These are phyloP conservation scores for Diloba caeruleocephala DNA, from an alignment of 2,888 invertebrate genomes.

Conservation along the genomic window DNA sequence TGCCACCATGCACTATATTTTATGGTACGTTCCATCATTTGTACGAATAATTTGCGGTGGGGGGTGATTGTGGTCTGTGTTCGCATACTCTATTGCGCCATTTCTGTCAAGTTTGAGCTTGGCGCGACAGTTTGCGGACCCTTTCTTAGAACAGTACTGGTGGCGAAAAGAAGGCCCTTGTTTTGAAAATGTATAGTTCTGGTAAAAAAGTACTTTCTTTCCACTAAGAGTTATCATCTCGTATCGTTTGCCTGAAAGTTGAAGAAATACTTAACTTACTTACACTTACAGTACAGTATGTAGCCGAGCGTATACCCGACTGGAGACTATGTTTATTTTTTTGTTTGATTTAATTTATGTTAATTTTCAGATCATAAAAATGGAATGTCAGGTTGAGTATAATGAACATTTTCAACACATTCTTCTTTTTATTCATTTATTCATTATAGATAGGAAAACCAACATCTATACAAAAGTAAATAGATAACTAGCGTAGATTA, in stretches of 20 bases:
- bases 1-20: no score
- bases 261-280: neutral
- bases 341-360: no score
- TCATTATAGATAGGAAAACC: no score
- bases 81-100: conserved; percentile 37
- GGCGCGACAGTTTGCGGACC: conserved; percentile 48
- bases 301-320: neutral
- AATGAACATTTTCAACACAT: no score
- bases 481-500: no score
- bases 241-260: conserved; percentile 33
- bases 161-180: conserved; percentile 21
- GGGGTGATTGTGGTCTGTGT: conserved; percentile 53
- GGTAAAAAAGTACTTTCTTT: conserved; percentile 32
- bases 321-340: neutral
- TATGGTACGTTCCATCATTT: conserved; percentile 24
- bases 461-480: no score
- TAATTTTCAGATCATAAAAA: no score
- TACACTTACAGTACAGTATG: no score
- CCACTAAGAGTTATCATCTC: conserved; percentile 33
- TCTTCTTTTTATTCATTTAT: no score
- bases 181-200: conserved; percentile 41
- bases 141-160: conserved; percentile 50
- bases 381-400: no score
- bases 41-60: conserved; percentile 41
- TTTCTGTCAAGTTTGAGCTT: conserved; percentile 44